phyloP scores from a whole-genome alignment of 23 tunicate genomes.

The Styela plicata region DNA sequence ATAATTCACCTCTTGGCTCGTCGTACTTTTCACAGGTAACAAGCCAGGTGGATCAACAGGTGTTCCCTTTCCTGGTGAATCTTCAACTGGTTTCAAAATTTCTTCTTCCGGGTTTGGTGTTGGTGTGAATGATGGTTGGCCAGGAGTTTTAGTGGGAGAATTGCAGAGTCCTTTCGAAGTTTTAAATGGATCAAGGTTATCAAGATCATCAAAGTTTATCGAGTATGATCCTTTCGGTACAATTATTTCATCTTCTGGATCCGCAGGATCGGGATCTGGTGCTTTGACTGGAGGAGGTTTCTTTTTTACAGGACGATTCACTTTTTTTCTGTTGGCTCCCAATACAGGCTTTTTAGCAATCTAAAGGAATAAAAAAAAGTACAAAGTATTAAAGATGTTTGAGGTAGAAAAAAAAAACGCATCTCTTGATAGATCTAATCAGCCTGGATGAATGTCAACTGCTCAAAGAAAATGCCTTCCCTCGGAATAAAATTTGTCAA shows the following conservation, averaged over 20 bases:
- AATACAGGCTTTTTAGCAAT: conserved; percentile 16
- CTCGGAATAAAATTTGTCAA: too few species aligned
- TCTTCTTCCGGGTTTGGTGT: background rate
- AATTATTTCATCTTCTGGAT: conserved; percentile 16
- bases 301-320: background rate
- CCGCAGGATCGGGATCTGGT: background rate
- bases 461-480: too few species aligned
- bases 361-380: too few species aligned
- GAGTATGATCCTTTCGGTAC: conserved; percentile 21
- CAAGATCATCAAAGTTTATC: conserved; percentile 20
- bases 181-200: conserved; percentile 15
- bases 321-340: conserved; percentile 10
- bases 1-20: too few species aligned
- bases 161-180: conserved; percentile 16
- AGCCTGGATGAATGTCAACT: too few species aligned
- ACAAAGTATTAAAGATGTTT: too few species aligned
- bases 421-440: too few species aligned
- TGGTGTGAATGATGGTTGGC: background rate
- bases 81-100: background rate
- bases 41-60: background rate
- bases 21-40: background rate
- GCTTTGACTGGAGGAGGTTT: background rate
- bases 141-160: conserved; percentile 9
- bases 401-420: too few species aligned
- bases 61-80: background rate